Conservation (phyloP, 2,113 vertebrate genomes). For the Kryptolebias marmoratus region DNA sequence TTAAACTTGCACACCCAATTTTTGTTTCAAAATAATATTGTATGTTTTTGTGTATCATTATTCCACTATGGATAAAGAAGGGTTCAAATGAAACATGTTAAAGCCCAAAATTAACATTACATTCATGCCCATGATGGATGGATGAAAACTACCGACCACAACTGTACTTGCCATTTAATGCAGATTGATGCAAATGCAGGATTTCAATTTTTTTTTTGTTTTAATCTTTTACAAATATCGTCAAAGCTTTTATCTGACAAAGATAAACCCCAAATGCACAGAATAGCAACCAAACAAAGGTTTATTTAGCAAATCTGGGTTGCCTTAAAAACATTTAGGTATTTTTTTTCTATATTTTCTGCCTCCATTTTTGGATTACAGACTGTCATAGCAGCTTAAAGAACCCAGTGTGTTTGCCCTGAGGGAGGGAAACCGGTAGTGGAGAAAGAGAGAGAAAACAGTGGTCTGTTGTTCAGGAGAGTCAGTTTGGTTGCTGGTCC, state of each 20-base stretch:
- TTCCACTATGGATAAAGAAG: too few relatives aligned
- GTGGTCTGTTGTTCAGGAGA: constrained; percentile 16
- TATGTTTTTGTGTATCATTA: too few relatives aligned
- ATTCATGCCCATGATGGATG: too few relatives aligned
- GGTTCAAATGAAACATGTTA: too few relatives aligned
- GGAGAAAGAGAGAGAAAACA: background rate
- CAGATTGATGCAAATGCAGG: background rate
- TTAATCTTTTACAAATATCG: background rate
- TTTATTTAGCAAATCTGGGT: background rate
- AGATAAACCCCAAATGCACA: too few relatives aligned
- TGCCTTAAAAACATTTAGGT: background rate
- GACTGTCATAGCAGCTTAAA: background rate
- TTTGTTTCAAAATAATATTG: too few relatives aligned
- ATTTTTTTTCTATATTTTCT: background rate
- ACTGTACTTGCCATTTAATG: background rate
- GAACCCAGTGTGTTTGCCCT: background rate
- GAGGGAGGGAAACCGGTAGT: background rate
- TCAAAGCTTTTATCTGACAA: background rate
- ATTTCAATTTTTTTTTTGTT: background rate
- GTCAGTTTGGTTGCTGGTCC: constrained; percentile 19
- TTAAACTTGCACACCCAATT: too few relatives aligned
- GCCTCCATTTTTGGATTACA: background rate
- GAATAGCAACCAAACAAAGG: background rate
- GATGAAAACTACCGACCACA: too few relatives aligned
- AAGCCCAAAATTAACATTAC: too few relatives aligned